These are phyloP conservation scores for Heliconius ismenius DNA, from an alignment of 2,888 invertebrate genomes.

Conservation along the genomic window DNA sequence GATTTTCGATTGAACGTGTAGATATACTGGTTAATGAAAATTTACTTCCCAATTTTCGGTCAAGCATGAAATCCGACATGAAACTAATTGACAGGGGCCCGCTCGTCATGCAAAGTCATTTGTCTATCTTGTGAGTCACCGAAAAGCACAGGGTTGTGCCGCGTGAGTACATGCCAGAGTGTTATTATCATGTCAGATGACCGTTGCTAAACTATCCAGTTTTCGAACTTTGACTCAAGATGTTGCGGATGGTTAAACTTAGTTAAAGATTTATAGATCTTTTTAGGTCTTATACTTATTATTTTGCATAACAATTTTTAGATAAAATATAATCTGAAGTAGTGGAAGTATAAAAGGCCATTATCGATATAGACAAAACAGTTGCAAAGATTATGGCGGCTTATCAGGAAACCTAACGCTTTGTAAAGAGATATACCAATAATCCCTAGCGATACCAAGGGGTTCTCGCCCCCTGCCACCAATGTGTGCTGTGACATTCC, in stretches of 20 bases:
- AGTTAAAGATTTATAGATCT: constrained; percentile 8
- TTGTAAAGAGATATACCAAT: constrained; percentile 73
- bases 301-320: not conserved
- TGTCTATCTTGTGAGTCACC: constrained; percentile 68
- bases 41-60: constrained; percentile 23
- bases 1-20: not conserved
- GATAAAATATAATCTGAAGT: not conserved
- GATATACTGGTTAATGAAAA: not conserved
- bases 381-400: constrained; percentile 67
- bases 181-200: constrained; percentile 40
- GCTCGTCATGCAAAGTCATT: constrained; percentile 63
- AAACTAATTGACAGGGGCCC: constrained; percentile 61
- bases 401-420: constrained; percentile 70
- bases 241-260: constrained; percentile 6
- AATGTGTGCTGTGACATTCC: constrained; percentile 54
- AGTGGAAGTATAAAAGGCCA: constrained; percentile 1
- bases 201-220: constrained; percentile 34
- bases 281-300: not conserved
- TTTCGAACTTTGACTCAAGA: constrained; percentile 26
- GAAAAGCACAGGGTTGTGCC: constrained; percentile 58
- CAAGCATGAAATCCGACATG: constrained; percentile 46
- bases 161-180: constrained; percentile 40
- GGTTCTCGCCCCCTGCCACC: constrained; percentile 64
- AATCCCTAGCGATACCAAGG: constrained; percentile 70
- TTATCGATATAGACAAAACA: constrained; percentile 53